Conservation (phyloP, 64 coral and sea anemone genomes). For the Stichodactyla mertensii region DNA sequence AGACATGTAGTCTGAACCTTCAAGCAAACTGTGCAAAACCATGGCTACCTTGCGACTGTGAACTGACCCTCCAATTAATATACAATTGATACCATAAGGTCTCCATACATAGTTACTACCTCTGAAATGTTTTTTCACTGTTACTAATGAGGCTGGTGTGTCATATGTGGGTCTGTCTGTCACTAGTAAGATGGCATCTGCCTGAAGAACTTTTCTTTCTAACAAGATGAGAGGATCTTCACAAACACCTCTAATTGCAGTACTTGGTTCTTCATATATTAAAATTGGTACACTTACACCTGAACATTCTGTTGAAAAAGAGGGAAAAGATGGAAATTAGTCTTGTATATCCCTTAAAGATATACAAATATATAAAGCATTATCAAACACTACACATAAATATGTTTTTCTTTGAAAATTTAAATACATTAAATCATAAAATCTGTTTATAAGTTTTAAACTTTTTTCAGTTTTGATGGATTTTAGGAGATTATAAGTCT, state of each 20-base stretch:
- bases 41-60: constrained; percentile 91
- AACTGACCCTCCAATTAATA: constrained; percentile 88
- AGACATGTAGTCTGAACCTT: constrained; percentile 93
- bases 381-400: not conserved
- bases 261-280: constrained; percentile 83
- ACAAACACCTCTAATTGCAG: constrained; percentile 53
- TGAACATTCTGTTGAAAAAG: constrained; percentile 67
- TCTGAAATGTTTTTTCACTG: constrained; percentile 64
- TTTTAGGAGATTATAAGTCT: not conserved
- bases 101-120: constrained; percentile 87
- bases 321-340: not conserved
- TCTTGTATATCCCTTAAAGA: no score
- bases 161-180: constrained; percentile 74
- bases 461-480: not conserved
- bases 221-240: constrained; percentile 71
- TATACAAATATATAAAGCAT: not conserved
- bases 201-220: constrained; percentile 79
- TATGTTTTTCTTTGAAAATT: not conserved
- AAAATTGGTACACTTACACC: constrained; percentile 62
- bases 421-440: not conserved
- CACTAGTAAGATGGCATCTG: constrained; percentile 83
- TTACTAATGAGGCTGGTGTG: constrained; percentile 56
- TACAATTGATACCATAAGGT: constrained; percentile 85
- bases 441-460: not conserved
- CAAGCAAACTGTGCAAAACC: constrained; percentile 68